A percentile compares a stretch with the other conserved stretches of the same genome.
phyloP scores from a whole-genome alignment of 2,888 invertebrate species.

The Pilophorus perplexus region DNA sequence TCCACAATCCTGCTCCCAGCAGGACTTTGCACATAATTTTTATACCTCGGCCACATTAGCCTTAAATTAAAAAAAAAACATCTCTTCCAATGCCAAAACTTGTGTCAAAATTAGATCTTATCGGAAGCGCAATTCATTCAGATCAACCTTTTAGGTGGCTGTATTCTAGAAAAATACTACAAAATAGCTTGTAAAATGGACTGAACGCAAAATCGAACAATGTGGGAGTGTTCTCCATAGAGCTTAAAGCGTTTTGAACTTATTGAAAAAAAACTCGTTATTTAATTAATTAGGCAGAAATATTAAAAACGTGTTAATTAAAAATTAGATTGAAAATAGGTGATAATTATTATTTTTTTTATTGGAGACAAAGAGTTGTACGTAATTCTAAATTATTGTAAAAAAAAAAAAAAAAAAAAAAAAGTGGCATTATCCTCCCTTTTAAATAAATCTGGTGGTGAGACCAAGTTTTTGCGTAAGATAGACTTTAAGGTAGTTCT shows the following conservation, averaged over 20 bases:
- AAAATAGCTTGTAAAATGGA: neutral
- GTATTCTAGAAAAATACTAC: too few species aligned
- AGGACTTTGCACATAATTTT: too few species aligned
- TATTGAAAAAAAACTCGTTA: neutral
- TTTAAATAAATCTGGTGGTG: conserved; percentile 27
- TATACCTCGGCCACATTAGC: too few species aligned
- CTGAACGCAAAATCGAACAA: neutral
- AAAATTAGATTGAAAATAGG: conserved; percentile 16
- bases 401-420: neutral
- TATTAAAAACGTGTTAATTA: neutral
- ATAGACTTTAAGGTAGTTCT: conserved; percentile 11
- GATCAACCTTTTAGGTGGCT: too few species aligned
- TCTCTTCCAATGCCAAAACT: too few species aligned
- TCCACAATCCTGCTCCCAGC: too few species aligned
- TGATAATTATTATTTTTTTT: conserved; percentile 33
- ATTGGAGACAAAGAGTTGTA: conserved; percentile 11
- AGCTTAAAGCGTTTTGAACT: conserved; percentile 8
- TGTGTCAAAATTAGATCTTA: too few species aligned
- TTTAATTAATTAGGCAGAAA: conserved; percentile 7
- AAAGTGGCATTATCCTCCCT: conserved; percentile 3
- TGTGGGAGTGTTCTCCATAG: conserved; percentile 14
- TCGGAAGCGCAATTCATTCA: too few species aligned
- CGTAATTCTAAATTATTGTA: conserved; percentile 33
- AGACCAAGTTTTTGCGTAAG: conserved; percentile 32
- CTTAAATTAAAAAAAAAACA: too few species aligned